Conservation (phyloP, 2,113 vertebrate species). For the Erpornis zantholeuca region DNA sequence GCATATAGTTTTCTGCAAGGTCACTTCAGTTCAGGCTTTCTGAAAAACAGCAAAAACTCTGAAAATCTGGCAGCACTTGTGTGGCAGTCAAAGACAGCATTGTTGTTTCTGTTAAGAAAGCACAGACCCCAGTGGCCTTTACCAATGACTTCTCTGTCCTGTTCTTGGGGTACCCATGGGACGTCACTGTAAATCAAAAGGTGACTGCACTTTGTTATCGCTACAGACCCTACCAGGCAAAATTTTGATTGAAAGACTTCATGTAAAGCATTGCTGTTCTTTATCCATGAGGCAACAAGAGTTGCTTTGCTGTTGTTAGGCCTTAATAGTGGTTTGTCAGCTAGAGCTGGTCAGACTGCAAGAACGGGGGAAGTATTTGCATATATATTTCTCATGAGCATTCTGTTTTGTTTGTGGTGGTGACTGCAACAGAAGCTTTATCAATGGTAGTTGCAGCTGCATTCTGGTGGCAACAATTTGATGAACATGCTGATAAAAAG, state of each 20-base stretch:
- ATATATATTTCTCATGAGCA: neutral
- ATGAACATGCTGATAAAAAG: fast-evolving
- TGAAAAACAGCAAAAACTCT: neutral
- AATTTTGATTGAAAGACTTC: neutral
- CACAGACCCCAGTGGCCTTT: neutral
- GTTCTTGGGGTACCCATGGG: neutral
- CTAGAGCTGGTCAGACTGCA: neutral
- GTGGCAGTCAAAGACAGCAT: neutral
- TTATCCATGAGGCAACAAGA: neutral
- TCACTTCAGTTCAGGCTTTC: slow-evolving; percentile 11
- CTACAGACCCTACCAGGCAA: neutral
- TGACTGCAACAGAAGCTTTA: neutral
- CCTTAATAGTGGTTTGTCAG: neutral
- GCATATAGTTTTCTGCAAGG: slow-evolving; percentile 1
- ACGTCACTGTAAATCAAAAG: neutral
- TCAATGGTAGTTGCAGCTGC: neutral
- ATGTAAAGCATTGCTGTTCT: neutral
- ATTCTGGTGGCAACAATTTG: neutral
- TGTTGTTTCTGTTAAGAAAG: slow-evolving; percentile 1
- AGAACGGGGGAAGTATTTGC: no score
- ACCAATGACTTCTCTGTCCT: neutral
- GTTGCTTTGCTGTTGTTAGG: neutral
- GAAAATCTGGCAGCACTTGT: neutral
- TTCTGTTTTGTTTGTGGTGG: neutral
- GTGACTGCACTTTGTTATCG: neutral